These are phyloP conservation scores for Dusona sp. DNA, from an alignment of 2,888 invertebrate species.

Conservation along the genomic window DNA sequence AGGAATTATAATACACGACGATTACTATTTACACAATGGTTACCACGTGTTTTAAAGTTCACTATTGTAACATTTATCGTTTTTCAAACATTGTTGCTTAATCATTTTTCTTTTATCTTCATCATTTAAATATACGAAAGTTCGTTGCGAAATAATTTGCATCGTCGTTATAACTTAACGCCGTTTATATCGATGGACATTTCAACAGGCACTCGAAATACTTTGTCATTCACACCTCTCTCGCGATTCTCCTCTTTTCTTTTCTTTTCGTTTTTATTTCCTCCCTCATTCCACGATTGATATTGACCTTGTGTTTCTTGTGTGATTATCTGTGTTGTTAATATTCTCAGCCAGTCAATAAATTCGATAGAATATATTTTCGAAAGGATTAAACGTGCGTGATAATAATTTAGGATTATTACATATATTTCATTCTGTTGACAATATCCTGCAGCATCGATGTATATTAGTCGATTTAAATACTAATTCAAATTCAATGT, in stretches of 20 bases:
- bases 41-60: conserved; percentile 15
- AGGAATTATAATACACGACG: conserved; percentile 1
- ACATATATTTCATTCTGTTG: conserved; percentile 18
- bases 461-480: conserved; percentile 54
- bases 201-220: conserved; percentile 53
- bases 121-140: conserved; percentile 14
- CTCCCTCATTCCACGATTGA: conserved; percentile 16
- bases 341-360: conserved; percentile 22
- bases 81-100: conserved; percentile 14
- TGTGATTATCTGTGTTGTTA: background rate
- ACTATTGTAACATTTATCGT: conserved; percentile 16
- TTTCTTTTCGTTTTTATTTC: background rate
- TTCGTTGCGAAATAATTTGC: conserved; percentile 53
- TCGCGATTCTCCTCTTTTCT: background rate
- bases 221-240: conserved; percentile 30
- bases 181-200: conserved; percentile 50
- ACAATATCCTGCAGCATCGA: conserved; percentile 53
- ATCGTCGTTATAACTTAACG: conserved; percentile 25
- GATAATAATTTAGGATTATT: conserved; percentile 22
- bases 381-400: conserved; percentile 50
- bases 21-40: conserved; percentile 51
- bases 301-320: conserved; percentile 34
- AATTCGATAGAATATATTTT: conserved; percentile 35
- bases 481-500: conserved; percentile 41
- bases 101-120: background rate